phyloP scores from a whole-genome alignment of 2,888 invertebrate genomes.

The Salpingus planirostris region DNA sequence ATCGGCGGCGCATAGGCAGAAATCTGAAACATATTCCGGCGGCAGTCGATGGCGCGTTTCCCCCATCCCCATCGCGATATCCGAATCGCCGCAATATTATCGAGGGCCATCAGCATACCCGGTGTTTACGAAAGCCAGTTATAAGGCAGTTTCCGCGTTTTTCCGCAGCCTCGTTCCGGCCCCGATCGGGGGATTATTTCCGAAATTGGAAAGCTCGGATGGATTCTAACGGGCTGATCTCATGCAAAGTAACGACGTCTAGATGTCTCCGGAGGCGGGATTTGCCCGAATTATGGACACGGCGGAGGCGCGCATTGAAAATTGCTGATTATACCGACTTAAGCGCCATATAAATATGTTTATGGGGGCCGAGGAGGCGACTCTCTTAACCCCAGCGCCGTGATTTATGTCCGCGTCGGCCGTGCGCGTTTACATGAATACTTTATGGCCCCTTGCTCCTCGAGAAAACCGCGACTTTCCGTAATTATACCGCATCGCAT shows the following conservation, averaged over 20 bases:
- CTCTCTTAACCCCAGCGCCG: neutral
- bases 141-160: too few relatives aligned
- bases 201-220: slow-evolving; percentile 28
- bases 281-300: slow-evolving; percentile 33
- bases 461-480: too few relatives aligned
- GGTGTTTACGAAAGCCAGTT: too few relatives aligned
- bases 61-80: too few relatives aligned
- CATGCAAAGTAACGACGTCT: slow-evolving; percentile 36
- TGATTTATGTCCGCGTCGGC: neutral
- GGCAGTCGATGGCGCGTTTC: too few relatives aligned
- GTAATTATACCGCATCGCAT: too few relatives aligned
- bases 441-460: neutral
- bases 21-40: slow-evolving; percentile 16
- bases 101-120: too few relatives aligned
- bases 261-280: slow-evolving; percentile 34
- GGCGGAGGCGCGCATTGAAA: slow-evolving; percentile 33
- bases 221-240: slow-evolving; percentile 32
- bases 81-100: too few relatives aligned
- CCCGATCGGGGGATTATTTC: slow-evolving; percentile 20
- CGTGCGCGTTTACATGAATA: neutral
- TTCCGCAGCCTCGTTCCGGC: slow-evolving; percentile 3
- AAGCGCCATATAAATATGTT: slow-evolving; percentile 35
- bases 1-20: slow-evolving; percentile 13
- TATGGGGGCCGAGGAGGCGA: neutral
- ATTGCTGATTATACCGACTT: slow-evolving; percentile 37